Percentiles rank a stretch among this genome's conserved stretches.
Conservation (phyloP, 2,888 invertebrate species). For the Leptopilina myrica region DNA sequence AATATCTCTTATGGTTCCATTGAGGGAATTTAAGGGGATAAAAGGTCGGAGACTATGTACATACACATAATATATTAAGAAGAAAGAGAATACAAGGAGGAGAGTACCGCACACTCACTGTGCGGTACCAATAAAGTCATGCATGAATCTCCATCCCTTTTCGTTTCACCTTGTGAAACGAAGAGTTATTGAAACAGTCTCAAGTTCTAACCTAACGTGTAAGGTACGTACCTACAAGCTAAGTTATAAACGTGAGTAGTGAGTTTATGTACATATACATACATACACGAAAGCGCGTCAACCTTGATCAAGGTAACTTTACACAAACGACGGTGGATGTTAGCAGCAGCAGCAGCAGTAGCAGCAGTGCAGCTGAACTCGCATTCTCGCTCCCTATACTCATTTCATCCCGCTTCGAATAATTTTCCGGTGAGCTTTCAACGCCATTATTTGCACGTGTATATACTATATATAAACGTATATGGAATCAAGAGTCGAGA, state of each 20-base stretch:
- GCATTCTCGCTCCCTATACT: slow-evolving; percentile 17
- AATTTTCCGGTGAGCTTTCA: slow-evolving; percentile 37
- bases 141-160: slow-evolving; percentile 36
- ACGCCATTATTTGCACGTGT: background rate
- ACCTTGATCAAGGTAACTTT: slow-evolving; percentile 29
- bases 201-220: slow-evolving; percentile 6
- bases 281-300: slow-evolving; percentile 10
- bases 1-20: slow-evolving; percentile 4
- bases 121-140: slow-evolving; percentile 31
- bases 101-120: background rate
- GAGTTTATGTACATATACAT: background rate
- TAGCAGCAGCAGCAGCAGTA: background rate
- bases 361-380: background rate
- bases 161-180: slow-evolving; percentile 18
- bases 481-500: slow-evolving; percentile 8
- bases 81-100: too few relatives aligned
- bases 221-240: background rate
- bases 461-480: background rate
- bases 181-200: slow-evolving; percentile 35
- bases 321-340: slow-evolving; percentile 32
- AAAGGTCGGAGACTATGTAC: background rate
- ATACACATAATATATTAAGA: background rate
- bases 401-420: slow-evolving; percentile 27
- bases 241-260: background rate
- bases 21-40: background rate